These are phyloP conservation scores for Cynodonichthys magdalenae DNA, from an alignment of 2,797 vertebrate species.

Conservation along the genomic window DNA sequence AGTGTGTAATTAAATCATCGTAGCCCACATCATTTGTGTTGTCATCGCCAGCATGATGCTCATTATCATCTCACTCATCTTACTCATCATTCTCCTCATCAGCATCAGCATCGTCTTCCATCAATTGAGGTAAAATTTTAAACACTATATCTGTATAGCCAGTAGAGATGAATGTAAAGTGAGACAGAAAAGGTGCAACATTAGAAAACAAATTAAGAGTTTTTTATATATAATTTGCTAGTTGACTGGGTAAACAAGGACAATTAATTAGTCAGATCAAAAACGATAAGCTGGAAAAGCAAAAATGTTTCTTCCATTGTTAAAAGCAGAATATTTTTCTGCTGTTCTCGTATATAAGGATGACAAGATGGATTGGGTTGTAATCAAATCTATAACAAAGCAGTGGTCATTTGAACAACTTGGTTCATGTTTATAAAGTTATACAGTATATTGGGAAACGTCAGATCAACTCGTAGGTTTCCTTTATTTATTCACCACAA, in stretches of 20 bases:
- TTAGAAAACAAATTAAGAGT: too few relatives aligned
- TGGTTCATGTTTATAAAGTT: too few relatives aligned
- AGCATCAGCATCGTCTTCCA: slow-evolving; percentile 35
- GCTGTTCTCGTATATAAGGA: background rate
- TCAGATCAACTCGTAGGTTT: slow-evolving; percentile 4
- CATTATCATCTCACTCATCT: slow-evolving; percentile 54
- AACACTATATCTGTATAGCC: background rate
- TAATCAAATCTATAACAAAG: too few relatives aligned
- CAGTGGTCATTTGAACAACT: too few relatives aligned
- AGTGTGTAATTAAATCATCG: slow-evolving; percentile 43
- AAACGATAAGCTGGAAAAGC: background rate
- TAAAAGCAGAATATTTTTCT: background rate
- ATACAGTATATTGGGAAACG: background rate
- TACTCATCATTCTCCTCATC: slow-evolving; percentile 41
- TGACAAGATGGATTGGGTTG: too few relatives aligned
- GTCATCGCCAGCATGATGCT: slow-evolving; percentile 52
- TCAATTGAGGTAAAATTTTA: slow-evolving; percentile 63
- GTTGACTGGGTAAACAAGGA: background rate
- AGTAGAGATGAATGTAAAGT: slow-evolving; percentile 6
- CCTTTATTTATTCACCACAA: slow-evolving; percentile 1
- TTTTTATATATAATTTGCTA: too few relatives aligned
- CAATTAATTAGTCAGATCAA: background rate
- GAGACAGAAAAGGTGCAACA: background rate
- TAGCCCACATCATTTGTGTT: slow-evolving; percentile 48
- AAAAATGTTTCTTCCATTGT: background rate